Evolutionary conservation across 2,113 vertebrate genomes (phyloP).

Genomic region (Riparia riparia): DNA sequence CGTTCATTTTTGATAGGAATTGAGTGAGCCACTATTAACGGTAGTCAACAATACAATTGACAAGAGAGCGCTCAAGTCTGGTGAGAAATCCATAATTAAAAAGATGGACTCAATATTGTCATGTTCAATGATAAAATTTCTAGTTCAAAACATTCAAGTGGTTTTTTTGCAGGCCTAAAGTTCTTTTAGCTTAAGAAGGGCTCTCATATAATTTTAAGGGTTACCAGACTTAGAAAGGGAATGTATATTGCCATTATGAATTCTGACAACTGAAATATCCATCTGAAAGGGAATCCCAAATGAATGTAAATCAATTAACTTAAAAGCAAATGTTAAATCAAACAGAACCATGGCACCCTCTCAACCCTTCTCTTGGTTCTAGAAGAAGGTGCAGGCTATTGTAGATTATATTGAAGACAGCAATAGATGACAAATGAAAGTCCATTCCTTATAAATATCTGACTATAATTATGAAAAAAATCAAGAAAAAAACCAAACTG

Average conservation of each 20-base stretch:
- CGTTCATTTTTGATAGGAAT: background rate
- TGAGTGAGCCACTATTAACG: background rate
- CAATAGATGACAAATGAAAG: background rate
- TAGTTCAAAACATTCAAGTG: background rate
- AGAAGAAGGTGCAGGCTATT: background rate
- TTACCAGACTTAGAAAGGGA: background rate
- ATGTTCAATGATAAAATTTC: background rate
- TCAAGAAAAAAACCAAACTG: background rate
- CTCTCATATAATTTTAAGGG: background rate
- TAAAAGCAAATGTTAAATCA: background rate
- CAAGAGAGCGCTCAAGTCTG: background rate
- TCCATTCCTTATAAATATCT: background rate
- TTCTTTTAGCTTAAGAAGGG: background rate
- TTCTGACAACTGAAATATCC: background rate
- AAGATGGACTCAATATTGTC: background rate
- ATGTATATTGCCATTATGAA: background rate
- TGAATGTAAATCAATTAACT: background rate
- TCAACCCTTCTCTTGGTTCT: background rate
- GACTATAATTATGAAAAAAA: background rate
- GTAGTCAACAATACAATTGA: background rate
- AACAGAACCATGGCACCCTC: background rate
- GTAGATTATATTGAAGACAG: background rate
- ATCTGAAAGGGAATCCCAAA: background rate
- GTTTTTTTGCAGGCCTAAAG: background rate
- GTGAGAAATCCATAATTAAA: background rate